A percentile compares a stretch with the other conserved stretches of the same genome.
Conservation (phyloP, 2,113 vertebrate genomes). For the Prionailurus bengalensis region DNA sequence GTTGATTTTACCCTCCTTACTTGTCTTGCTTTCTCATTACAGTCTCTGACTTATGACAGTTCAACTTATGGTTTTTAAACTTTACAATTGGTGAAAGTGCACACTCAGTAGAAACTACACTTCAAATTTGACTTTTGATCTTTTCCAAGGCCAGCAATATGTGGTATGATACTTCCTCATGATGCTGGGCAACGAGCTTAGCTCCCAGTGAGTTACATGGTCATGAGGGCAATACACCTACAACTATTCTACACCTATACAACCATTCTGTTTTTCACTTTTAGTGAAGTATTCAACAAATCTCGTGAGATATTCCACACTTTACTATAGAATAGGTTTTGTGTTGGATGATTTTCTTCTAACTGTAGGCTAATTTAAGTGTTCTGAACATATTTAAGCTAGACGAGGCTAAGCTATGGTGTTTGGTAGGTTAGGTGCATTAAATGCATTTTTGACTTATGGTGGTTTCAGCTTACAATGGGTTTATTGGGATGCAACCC, state of each 20-base stretch:
- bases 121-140: not conserved
- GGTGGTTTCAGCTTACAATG: not conserved
- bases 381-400: not conserved
- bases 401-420: not conserved
- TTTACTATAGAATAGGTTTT: not conserved
- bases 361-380: not conserved
- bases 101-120: not conserved
- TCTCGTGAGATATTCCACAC: not conserved
- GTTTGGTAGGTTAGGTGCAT: not conserved
- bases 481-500: not conserved
- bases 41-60: not conserved
- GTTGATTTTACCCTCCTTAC: not conserved
- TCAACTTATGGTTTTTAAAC: not conserved
- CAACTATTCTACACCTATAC: not conserved
- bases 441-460: not conserved
- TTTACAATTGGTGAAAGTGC: not conserved
- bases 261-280: not conserved
- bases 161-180: not conserved
- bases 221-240: not conserved
- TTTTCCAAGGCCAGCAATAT: not conserved
- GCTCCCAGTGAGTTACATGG: not conserved
- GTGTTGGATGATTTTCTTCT: not conserved
- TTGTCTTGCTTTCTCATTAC: not conserved
- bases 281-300: not conserved
- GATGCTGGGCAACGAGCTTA: not conserved